phyloP scores from a whole-genome alignment of 2,113 vertebrate species.

The Corynorhinus townsendii region DNA sequence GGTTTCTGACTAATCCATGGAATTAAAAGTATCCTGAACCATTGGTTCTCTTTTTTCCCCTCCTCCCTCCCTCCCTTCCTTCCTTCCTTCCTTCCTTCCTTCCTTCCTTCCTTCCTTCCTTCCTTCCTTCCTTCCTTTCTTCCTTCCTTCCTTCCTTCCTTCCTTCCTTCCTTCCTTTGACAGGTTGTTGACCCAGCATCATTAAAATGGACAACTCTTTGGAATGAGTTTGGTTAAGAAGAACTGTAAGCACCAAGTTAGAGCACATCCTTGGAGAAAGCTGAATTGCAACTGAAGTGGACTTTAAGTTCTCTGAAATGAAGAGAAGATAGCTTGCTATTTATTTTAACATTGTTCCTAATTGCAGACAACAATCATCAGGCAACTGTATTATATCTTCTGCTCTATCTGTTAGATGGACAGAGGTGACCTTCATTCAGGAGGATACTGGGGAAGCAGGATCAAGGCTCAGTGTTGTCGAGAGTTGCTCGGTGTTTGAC shows the following conservation, averaged over 20 bases:
- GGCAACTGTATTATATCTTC: background rate
- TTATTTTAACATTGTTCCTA: background rate
- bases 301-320: background rate
- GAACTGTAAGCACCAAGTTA: background rate
- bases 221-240: background rate
- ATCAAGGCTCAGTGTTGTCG: background rate
- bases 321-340: background rate
- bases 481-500: background rate
- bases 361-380: background rate
- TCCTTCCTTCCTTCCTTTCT: background rate
- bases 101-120: no score
- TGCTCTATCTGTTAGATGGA: background rate
- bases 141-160: no score
- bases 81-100: background rate
- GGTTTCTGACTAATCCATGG: background rate
- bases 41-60: background rate
- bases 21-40: background rate
- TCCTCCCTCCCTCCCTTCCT: rapidly evolving
- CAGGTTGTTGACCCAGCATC: background rate
- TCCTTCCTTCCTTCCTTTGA: background rate
- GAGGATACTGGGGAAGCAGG: background rate
- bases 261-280: background rate
- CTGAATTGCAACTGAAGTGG: background rate
- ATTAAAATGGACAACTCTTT: background rate
- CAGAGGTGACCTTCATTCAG: background rate